Evolutionary conservation across 2,888 invertebrate genomes (phyloP).

Genomic region (Melolontha melolontha): DNA sequence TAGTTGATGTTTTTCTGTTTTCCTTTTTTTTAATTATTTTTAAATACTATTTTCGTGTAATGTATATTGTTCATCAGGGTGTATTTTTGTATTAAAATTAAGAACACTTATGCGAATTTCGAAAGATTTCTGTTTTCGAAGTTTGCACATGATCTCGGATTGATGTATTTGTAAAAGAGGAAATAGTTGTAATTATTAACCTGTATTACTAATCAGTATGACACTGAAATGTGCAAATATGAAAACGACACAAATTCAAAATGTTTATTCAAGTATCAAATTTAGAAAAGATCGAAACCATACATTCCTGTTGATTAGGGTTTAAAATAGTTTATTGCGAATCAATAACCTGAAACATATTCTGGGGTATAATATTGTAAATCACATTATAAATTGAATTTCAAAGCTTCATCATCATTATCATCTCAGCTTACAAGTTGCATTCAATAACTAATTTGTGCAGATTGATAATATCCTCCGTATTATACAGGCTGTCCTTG

Average conservation of each 20-base stretch:
- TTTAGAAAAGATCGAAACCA: not conserved
- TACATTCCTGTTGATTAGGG: not conserved
- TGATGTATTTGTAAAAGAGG: constrained; percentile 21
- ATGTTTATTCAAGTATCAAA: constrained; percentile 2
- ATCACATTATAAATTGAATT: too few species aligned
- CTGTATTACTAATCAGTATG: constrained; percentile 23
- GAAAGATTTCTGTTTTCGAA: constrained; percentile 11
- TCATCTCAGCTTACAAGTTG: too few species aligned
- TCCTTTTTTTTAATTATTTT: constrained; percentile 23
- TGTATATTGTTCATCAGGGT: constrained; percentile 35
- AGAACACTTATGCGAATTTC: constrained; percentile 29
- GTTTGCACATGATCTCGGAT: constrained; percentile 31
- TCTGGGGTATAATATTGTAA: too few species aligned
- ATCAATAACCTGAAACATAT: too few species aligned
- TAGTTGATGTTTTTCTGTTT: constrained; percentile 35
- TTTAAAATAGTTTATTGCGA: too few species aligned
- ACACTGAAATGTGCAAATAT: constrained; percentile 33
- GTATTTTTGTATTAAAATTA: constrained; percentile 34
- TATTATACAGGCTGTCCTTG: too few species aligned
- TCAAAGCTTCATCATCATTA: too few species aligned
- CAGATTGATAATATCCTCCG: too few species aligned
- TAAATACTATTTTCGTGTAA: constrained; percentile 12
- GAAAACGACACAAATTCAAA: constrained; percentile 2
- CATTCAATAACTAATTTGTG: too few species aligned
- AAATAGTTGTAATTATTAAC: constrained; percentile 30